Evolutionary conservation across 2,888 invertebrate species (phyloP).

Genomic region (Machimus atricapillus): DNA sequence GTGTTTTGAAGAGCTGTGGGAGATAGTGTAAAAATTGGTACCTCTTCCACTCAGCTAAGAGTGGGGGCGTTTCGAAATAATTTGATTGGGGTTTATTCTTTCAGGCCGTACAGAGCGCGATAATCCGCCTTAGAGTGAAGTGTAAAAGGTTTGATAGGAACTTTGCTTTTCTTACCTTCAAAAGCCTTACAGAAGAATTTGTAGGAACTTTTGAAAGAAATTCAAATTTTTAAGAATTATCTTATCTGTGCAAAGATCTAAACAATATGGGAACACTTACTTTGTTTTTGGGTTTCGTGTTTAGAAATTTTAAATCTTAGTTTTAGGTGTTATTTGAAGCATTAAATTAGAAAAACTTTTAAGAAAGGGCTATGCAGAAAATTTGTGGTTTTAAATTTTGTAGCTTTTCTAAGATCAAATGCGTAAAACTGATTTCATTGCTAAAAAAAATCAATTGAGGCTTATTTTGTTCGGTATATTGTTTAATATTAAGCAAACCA

Average conservation of each 20-base stretch:
- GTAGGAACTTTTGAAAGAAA: not conserved
- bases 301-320: not conserved
- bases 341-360: not conserved
- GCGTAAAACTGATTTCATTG: no score
- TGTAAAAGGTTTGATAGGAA: not conserved
- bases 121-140: not conserved
- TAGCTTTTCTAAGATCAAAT: no score
- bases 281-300: not conserved
- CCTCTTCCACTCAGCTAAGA: not conserved
- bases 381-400: not conserved
- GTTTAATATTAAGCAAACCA: no score
- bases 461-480: no score
- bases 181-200: not conserved
- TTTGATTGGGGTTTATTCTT: not conserved
- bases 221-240: not conserved
- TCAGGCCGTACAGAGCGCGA: not conserved
- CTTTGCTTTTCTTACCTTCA: not conserved
- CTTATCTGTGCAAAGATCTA: not conserved
- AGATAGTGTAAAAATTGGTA: not conserved
- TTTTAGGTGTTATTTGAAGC: not conserved
- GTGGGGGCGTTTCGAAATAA: not conserved
- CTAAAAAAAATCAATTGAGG: no score
- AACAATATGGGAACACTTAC: no score
- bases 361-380: not conserved
- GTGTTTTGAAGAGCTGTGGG: not conserved